Evolutionary conservation across 2,888 invertebrate genomes (phyloP), one percentile per base, ranked within the genome.

Genomic region (Amphipoea oculea): DNA sequence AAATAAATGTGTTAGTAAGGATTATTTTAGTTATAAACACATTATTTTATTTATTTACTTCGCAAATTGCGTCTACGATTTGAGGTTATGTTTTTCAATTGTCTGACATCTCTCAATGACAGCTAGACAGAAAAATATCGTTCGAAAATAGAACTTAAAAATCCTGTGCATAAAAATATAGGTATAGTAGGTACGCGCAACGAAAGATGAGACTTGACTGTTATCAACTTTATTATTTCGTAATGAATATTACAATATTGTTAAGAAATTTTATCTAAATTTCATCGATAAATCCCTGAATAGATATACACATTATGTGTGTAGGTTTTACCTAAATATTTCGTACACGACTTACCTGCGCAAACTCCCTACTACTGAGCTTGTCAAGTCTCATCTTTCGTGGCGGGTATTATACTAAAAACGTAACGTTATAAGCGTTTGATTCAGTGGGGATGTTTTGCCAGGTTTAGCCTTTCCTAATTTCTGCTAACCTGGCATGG

Each of bases 51-150:
- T 74, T 73, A 51, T 17, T 81, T 40, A 40, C 40, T 40, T 81
- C n/a, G 20, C 51, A 65, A 67, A 23, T 68, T 29, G 29, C n/a
- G 11, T 42, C 23, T 45, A 48, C 1, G 4, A 9, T 73, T 73
- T 67, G 12, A 88, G 90, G 90, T 90, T 90, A 90, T 89, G 86
- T 90, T 65, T 89, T 81, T 83, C 6, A 62, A 36, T 65, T 20
- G n/a, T 62, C 9, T 78, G 42, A 48, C 57, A 23, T 42, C 23
- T 42, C 0, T 1, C 17, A n/a, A 29, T 74, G 57, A 76, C 76
- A 60, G 74, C 20, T 6, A 20, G 14, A 9, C 4, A 14, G 23
- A 23, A 54, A 36, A 54, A 4, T 23, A 23, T 40, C 57, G 57
- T 70, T 54, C 36, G 14, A 23, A 36, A 69, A 68, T 5, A 11